phyloP scores from a whole-genome alignment of 2,797 vertebrate species.

The Otus scops region DNA sequence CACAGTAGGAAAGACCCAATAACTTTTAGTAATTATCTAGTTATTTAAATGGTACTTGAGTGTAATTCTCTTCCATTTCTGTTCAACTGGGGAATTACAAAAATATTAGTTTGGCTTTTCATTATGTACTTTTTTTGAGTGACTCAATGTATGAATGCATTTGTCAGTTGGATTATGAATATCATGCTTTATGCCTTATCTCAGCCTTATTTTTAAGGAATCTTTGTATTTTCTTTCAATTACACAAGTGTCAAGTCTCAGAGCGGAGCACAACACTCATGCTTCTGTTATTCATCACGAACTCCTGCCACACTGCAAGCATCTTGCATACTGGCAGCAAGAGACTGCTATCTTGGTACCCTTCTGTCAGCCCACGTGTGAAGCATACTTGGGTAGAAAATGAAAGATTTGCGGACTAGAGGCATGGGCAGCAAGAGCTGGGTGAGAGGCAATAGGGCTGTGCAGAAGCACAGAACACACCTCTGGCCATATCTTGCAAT shows the following conservation, averaged over 20 bases:
- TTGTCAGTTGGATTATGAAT: neutral
- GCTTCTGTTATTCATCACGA: neutral
- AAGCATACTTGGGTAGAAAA: neutral
- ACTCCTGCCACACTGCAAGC: neutral
- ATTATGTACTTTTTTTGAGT: neutral
- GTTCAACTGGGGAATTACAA: neutral
- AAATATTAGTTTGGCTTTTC: neutral
- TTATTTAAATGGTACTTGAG: neutral
- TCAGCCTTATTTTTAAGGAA: neutral
- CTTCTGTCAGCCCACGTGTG: neutral
- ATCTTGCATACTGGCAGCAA: neutral
- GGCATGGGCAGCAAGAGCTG: neutral
- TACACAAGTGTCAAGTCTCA: neutral
- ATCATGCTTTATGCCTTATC: neutral
- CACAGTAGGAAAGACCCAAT: neutral
- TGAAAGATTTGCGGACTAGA: neutral
- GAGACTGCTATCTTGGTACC: neutral
- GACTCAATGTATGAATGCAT: neutral
- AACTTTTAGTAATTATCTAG: neutral
- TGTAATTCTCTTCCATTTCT: neutral
- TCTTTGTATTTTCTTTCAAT: neutral
- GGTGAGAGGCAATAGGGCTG: neutral
- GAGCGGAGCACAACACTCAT: neutral
- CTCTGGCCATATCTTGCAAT: neutral
- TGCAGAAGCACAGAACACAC: neutral